Percentiles rank a stretch among this genome's conserved stretches.
These are phyloP conservation scores for Barypeithes pellucidus DNA, from an alignment of 2,888 invertebrate species.

Conservation along the genomic window DNA sequence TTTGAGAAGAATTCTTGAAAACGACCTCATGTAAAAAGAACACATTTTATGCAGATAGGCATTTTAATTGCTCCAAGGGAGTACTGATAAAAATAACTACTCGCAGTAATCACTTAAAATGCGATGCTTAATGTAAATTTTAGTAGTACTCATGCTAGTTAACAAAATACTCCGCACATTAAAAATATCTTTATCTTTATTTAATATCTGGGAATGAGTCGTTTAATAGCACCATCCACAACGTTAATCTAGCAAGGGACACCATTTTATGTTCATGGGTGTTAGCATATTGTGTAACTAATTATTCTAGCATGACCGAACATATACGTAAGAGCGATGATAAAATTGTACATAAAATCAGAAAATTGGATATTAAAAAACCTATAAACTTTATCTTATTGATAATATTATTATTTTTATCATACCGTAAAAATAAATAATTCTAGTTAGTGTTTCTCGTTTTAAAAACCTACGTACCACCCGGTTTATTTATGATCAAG, in stretches of 20 bases:
- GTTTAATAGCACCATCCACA: constrained; percentile 10
- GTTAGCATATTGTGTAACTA: constrained; percentile 23
- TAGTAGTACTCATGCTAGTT: constrained; percentile 1
- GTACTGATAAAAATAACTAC: not conserved
- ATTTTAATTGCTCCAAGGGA: not conserved
- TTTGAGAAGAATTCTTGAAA: too few species aligned
- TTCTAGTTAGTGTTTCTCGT: too few species aligned
- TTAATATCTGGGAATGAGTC: constrained; percentile 1
- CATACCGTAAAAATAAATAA: too few species aligned
- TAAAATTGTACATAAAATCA: constrained; percentile 27
- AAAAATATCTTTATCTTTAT: constrained; percentile 12
- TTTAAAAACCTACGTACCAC: too few species aligned
- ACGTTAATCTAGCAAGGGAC: constrained; percentile 20
- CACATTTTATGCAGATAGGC: not conserved
- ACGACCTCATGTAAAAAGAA: too few species aligned
- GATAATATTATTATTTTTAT: too few species aligned
- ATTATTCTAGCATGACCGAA: constrained; percentile 7
- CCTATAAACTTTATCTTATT: constrained; percentile 21
- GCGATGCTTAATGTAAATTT: not conserved
- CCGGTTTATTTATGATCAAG: too few species aligned
- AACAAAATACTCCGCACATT: not conserved
- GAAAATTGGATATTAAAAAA: constrained; percentile 26
- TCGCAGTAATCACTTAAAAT: not conserved
- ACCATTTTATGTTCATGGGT: constrained; percentile 23
- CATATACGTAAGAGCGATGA: constrained; percentile 19